phyloP scores from a whole-genome alignment of 2,797 vertebrate species.

The Anisognathus igniventris region DNA sequence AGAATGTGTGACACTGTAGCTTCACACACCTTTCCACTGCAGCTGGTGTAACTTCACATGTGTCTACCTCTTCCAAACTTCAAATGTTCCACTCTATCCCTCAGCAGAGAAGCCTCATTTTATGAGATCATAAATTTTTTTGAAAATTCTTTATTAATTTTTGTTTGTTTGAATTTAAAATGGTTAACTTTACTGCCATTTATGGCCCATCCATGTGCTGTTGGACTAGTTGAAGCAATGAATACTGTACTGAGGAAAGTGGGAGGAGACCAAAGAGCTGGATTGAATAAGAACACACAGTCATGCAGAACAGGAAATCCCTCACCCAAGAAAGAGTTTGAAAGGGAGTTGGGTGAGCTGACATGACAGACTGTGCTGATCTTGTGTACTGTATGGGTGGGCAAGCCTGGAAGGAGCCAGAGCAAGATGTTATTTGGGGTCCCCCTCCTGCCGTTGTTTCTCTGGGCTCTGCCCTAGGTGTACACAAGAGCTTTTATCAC shows the following conservation, averaged over 20 bases:
- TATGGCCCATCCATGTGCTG: background rate
- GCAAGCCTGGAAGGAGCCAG: background rate
- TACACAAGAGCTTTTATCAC: background rate
- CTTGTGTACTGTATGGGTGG: accelerated
- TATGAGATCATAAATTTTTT: background rate
- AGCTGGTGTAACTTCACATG: background rate
- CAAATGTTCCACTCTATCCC: background rate
- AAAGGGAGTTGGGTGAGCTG: background rate
- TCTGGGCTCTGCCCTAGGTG: accelerated
- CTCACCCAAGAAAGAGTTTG: background rate
- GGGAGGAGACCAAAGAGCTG: background rate
- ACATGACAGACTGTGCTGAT: accelerated
- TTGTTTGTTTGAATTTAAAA: background rate
- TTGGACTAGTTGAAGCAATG: background rate
- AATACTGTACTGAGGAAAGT: background rate
- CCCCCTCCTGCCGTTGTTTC: accelerated
- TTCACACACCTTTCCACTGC: background rate
- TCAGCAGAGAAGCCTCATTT: background rate
- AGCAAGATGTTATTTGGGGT: background rate
- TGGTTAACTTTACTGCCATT: background rate
- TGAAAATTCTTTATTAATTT: background rate
- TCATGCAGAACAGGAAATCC: accelerated
- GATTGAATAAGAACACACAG: background rate
- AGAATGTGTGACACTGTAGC: accelerated
- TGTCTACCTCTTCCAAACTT: background rate